Conservation (phyloP, 2,888 invertebrate species). For the Heliconius erato region DNA sequence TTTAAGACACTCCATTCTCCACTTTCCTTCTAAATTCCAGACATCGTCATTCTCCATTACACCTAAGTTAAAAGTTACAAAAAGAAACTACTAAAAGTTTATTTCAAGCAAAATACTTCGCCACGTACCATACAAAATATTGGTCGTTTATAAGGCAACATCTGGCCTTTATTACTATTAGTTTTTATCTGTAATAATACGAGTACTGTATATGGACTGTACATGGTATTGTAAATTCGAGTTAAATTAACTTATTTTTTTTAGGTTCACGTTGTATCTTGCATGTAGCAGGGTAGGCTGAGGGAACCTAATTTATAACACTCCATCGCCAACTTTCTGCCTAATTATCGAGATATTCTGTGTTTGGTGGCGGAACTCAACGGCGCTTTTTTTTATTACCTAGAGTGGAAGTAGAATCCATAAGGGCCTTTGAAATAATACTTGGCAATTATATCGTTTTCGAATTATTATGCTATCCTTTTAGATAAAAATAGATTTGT, state of each 20-base stretch:
- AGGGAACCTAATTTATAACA: too few species aligned
- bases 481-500: too few species aligned
- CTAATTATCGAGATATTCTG: too few species aligned
- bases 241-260: not conserved
- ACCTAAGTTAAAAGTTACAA: not conserved
- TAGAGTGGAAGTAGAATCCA: too few species aligned
- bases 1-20: not conserved
- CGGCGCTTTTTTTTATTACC: too few species aligned
- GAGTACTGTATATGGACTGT: not conserved
- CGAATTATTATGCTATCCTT: too few species aligned
- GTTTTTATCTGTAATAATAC: slow-evolving; percentile 10
- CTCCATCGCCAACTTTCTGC: too few species aligned
- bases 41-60: not conserved
- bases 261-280: not conserved
- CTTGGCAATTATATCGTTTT: too few species aligned
- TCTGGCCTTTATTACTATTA: slow-evolving; percentile 20
- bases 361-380: too few species aligned
- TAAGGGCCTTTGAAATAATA: too few species aligned
- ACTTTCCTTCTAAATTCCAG: not conserved
- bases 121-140: slow-evolving; percentile 9
- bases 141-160: slow-evolving; percentile 3
- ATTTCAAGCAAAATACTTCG: not conserved
- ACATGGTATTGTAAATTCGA: not conserved
- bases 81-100: not conserved
- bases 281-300: too few species aligned